phyloP scores from a whole-genome alignment of 2,888 invertebrate genomes.

The Proisotoma minuta region DNA sequence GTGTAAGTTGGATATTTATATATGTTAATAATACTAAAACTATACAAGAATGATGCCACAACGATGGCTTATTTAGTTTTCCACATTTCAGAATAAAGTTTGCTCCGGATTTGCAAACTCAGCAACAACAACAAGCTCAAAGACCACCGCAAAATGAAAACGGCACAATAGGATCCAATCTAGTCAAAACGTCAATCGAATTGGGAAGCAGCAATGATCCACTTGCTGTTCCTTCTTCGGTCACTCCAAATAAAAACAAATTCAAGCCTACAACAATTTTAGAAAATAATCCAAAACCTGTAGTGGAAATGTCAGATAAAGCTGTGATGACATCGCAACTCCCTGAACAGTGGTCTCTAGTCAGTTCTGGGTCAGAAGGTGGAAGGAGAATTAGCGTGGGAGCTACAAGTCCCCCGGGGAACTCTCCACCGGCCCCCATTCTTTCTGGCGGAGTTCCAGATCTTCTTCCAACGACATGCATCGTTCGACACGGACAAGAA shows the following conservation, averaged over 20 bases:
- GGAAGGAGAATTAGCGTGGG: conserved; percentile 41
- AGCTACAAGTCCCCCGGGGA: conserved; percentile 43
- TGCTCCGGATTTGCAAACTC: conserved; percentile 33
- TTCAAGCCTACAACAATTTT: conserved; percentile 30
- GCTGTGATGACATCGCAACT: conserved; percentile 45
- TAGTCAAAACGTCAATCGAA: conserved; percentile 45
- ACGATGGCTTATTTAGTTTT: not conserved
- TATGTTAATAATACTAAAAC: not conserved
- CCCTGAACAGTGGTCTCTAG: conserved; percentile 46
- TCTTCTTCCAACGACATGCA: conserved; percentile 44
- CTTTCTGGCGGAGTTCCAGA: conserved; percentile 44
- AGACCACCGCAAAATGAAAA: conserved; percentile 19
- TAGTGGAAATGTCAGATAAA: conserved; percentile 47
- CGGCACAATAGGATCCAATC: conserved; percentile 29
- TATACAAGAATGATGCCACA: not conserved
- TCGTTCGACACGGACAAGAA: conserved; percentile 37
- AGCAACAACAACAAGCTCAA: conserved; percentile 23
- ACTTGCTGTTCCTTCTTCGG: conserved; percentile 29
- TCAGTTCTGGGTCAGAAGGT: conserved; percentile 44
- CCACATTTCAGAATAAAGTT: conserved; percentile 18
- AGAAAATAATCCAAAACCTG: conserved; percentile 33
- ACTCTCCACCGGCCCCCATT: conserved; percentile 43
- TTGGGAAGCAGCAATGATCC: conserved; percentile 46
- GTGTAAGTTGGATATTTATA: conserved; percentile 22
- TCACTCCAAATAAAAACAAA: conserved; percentile 37